Conservation (phyloP, 2,797 vertebrate genomes). For the Oophaga sylvatica region DNA sequence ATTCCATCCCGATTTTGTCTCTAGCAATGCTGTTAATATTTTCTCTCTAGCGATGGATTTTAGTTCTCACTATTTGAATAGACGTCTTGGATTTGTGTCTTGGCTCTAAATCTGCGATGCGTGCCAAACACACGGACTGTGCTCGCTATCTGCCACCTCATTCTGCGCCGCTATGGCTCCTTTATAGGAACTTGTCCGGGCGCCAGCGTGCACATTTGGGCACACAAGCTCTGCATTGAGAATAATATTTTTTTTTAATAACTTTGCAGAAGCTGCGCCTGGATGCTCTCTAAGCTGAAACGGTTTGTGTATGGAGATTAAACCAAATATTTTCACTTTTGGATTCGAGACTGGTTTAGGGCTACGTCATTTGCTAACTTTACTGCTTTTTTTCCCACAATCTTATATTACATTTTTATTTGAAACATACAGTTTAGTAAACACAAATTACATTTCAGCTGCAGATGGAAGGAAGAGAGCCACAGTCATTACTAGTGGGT, state of each 20-base stretch:
- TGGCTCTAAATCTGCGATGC: background rate
- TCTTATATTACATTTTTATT: background rate
- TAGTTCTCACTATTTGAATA: background rate
- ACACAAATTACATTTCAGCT: background rate
- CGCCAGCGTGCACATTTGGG: constrained; percentile 1
- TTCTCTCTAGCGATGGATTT: background rate
- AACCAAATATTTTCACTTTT: background rate
- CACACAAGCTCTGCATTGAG: constrained; percentile 11
- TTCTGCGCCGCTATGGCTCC: constrained; percentile 15
- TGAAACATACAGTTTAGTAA: background rate
- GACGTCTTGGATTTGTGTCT: constrained; percentile 4
- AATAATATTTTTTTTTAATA: constrained; percentile 1
- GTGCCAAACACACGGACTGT: background rate
- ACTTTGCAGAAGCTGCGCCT: background rate
- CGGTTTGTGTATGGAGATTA: background rate
- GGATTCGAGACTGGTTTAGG: background rate
- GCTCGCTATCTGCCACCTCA: constrained; percentile 10
- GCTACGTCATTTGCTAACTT: background rate
- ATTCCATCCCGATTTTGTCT: too few species aligned
- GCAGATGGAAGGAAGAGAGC: too few species aligned
- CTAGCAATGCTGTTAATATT: background rate
- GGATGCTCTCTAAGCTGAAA: background rate
- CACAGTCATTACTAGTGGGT: too few species aligned
- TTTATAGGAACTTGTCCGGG: background rate
- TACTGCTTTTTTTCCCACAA: background rate